Conservation (phyloP, 1,140 invertebrate species). For the Lasioglossum albipes region DNA sequence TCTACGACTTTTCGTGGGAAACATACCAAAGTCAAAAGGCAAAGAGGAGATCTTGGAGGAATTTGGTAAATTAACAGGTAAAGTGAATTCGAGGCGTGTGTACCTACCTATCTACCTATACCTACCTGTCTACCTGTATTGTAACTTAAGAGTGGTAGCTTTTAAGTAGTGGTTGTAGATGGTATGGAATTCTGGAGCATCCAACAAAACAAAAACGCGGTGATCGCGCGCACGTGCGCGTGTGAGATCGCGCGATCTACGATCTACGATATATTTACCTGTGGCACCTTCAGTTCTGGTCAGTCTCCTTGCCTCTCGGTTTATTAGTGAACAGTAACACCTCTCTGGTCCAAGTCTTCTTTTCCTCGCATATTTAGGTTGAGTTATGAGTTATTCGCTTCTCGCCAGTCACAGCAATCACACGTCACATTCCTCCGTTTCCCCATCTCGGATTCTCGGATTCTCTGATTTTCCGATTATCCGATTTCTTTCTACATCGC, state of each 20-base stretch:
- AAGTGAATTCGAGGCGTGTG: conserved; percentile 86
- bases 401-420: conserved; percentile 41
- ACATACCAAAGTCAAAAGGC: conserved; percentile 99
- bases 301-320: conserved; percentile 81
- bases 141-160: conserved; percentile 80
- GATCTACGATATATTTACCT: conserved; percentile 60
- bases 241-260: conserved; percentile 32
- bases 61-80: conserved; percentile 99
- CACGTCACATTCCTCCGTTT: neutral
- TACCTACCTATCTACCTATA: conserved; percentile 80
- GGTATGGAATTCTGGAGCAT: conserved; percentile 78
- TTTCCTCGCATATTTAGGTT: conserved; percentile 80
- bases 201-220: conserved; percentile 56
- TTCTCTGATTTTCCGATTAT: neutral
- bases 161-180: conserved; percentile 80
- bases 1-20: conserved; percentile 99
- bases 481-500: neutral
- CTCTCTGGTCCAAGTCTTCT: conserved; percentile 81
- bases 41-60: conserved; percentile 99
- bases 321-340: conserved; percentile 81
- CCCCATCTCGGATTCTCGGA: no score
- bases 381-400: conserved; percentile 76
- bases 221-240: conserved; percentile 61
- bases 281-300: conserved; percentile 78
- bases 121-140: conserved; percentile 78